Base-by-base conservation (phyloP, 2,113 vertebrate genomes). In the Takifugu flavidus region DNA sequence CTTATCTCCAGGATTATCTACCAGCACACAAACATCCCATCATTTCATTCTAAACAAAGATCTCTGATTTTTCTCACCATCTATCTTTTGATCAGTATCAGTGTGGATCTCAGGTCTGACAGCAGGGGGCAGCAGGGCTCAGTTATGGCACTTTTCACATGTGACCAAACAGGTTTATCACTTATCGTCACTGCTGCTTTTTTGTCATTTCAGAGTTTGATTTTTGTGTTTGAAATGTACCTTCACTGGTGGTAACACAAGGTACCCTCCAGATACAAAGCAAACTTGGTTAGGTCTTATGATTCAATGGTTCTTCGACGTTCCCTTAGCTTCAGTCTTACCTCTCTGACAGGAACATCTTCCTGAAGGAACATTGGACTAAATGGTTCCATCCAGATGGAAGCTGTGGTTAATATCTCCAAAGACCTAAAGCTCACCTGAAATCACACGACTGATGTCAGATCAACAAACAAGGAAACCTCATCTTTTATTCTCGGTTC, bases 1-100 rank as follows among this genome's bases (percentile, higher is more conserved):
- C 92, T 94, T 74, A 99, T 85, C 77, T 95, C 94, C 55, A 99
- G 89, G 0, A 86, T 89, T 49, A 97, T 80, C 97, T 97, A 76
- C 53, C 47, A n/a, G 15, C n/a, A 8, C n/a, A 49, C 2, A 49
- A 25, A 0, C 4, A 5, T 49, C 6, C 14, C 15, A n/a, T 8
- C 20, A 49, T 6, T 3, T 46, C 14, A 4, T 14, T 39, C 11
- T 10, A 39, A 39, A 39, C 34, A 39, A 31, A 31, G 29, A 31
- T 39, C 1, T 39, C 34, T 1, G 34, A 39, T 39, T 39, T 39
- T 39, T 39, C 3, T 4, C 6, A 39, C 2, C 34, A 39, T 10
- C 8, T 39, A 29, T 29, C 5, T 39, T 39, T 31, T 39, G 34
- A 39, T 10, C 7, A 10, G 34, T 39, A 39, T 10, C 7, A 10